Conservation (phyloP, 1,140 invertebrate species). For the Drosophila tani region DNA sequence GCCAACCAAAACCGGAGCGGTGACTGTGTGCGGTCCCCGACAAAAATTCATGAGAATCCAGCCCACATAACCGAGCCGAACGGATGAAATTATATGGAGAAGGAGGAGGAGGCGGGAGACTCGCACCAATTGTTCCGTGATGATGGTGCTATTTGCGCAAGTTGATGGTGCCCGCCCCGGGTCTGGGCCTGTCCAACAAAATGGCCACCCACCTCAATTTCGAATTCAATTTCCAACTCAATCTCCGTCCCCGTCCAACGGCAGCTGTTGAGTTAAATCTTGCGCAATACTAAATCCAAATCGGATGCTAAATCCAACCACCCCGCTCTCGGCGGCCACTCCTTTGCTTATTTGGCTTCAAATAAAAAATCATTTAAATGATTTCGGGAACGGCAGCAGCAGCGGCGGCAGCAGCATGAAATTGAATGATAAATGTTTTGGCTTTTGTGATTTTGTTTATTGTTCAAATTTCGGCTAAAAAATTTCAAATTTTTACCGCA, state of each 20-base stretch:
- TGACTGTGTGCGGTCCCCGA: conserved; percentile 76
- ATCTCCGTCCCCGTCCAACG: not conserved
- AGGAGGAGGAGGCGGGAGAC: not conserved
- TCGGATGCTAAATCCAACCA: conserved; percentile 6
- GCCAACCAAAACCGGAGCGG: conserved; percentile 63
- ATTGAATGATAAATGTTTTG: conserved; percentile 83
- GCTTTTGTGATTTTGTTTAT: conserved; percentile 84
- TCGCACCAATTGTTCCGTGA: conserved; percentile 66
- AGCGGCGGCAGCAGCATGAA: conserved; percentile 22
- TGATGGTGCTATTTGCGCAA: conserved; percentile 71
- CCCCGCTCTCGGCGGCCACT: conserved; percentile 46
- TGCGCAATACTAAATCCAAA: conserved; percentile 66
- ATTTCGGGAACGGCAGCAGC: conserved; percentile 51
- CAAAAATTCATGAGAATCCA: conserved; percentile 65
- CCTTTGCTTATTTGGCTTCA: conserved; percentile 79
- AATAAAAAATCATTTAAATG: conserved; percentile 82
- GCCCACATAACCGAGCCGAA: conserved; percentile 17
- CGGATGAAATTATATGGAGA: conserved; percentile 43
- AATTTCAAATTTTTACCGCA: conserved; percentile 76
- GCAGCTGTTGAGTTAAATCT: conserved; percentile 77
- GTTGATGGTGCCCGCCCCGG: conserved; percentile 65
- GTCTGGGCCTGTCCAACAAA: conserved; percentile 47
- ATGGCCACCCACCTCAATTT: conserved; percentile 79
- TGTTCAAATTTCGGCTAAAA: conserved; percentile 79
- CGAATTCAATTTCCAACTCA: conserved; percentile 18